A percentile compares a stretch with the other conserved stretches of the same genome.
These are phyloP conservation scores for Pelusios castaneus DNA, from an alignment of 2,113 vertebrate species.

Conservation along the genomic window DNA sequence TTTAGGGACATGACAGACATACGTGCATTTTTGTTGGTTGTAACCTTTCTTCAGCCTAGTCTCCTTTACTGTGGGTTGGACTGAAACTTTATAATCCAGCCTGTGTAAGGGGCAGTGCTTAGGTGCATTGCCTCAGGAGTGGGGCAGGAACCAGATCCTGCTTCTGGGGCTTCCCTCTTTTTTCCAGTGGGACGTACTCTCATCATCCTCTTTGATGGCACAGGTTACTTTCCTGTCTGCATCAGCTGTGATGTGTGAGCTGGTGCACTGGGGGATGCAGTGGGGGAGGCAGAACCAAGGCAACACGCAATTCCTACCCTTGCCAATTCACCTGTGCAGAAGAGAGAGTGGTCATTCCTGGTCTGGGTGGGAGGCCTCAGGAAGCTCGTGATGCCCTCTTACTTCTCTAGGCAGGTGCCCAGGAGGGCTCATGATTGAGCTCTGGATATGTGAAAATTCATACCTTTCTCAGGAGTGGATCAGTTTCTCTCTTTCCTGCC, in stretches of 20 bases:
- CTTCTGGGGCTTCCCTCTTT: background rate
- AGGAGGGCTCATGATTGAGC: background rate
- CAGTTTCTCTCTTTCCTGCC: background rate
- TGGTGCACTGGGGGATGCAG: background rate
- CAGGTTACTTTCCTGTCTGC: accelerated
- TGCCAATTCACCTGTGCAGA: background rate
- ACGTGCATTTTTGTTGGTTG: background rate
- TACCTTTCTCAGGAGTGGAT: background rate
- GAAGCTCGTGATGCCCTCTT: background rate
- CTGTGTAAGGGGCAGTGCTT: background rate
- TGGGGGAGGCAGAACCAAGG: background rate
- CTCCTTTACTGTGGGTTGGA: background rate
- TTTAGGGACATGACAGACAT: background rate
- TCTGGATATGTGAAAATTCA: background rate
- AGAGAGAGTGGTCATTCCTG: accelerated
- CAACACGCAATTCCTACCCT: background rate
- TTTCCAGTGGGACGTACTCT: background rate
- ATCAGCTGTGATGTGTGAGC: background rate
- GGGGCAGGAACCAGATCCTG: background rate
- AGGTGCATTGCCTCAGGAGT: background rate
- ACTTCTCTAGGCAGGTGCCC: background rate
- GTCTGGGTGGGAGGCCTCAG: background rate
- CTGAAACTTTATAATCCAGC: background rate
- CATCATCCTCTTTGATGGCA: background rate
- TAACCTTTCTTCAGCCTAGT: background rate